phyloP scores from a whole-genome alignment of 1,140 invertebrate genomes.

The Bombus superbus region DNA sequence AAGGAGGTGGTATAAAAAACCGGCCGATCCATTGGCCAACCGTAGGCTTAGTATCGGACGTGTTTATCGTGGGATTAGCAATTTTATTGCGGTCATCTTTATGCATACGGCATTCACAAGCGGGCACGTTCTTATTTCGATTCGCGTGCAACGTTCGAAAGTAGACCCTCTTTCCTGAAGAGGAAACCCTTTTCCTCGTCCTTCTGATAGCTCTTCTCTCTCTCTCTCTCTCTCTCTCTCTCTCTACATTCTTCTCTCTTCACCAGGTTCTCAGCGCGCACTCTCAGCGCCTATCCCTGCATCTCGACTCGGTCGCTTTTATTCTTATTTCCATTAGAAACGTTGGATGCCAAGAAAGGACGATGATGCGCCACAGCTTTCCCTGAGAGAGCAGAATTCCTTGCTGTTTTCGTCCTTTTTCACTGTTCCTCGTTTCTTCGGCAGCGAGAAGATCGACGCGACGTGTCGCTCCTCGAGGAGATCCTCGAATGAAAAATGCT shows the following conservation, averaged over 20 bases:
- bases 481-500: constrained; percentile 58
- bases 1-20: constrained; percentile 17
- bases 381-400: constrained; percentile 19
- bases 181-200: constrained; percentile 10
- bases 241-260: not conserved
- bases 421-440: not conserved
- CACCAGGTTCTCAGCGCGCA: not conserved
- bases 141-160: constrained; percentile 37
- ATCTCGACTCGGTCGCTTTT: constrained; percentile 45
- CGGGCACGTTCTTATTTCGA: constrained; percentile 18
- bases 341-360: constrained; percentile 36
- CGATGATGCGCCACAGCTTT: constrained; percentile 41
- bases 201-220: not conserved
- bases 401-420: not conserved
- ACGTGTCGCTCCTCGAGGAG: not conserved
- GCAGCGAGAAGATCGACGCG: not conserved
- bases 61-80: constrained; percentile 67
- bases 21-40: not conserved
- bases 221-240: not conserved
- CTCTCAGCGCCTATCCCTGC: constrained; percentile 29
- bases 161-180: constrained; percentile 31
- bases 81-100: constrained; percentile 61
- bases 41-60: constrained; percentile 56
- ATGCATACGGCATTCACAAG: constrained; percentile 9
- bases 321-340: constrained; percentile 41